Evolutionary conservation across 2,888 invertebrate genomes (phyloP).

Genomic region (Nomada flava): DNA sequence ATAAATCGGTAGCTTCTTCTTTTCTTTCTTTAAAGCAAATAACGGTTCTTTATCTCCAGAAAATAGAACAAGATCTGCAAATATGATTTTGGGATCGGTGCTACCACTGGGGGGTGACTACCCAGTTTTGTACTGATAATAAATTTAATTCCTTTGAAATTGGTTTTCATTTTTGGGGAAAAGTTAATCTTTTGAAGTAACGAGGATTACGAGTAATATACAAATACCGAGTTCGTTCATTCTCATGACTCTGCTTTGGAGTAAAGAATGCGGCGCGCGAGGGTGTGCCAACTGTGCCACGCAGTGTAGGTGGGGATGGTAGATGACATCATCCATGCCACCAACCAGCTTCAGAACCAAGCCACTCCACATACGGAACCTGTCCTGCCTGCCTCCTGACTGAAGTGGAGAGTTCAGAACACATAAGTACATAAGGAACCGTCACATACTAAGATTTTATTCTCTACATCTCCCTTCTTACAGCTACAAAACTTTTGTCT

Average conservation of each 20-base stretch:
- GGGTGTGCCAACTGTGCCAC: slow-evolving; percentile 84
- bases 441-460: slow-evolving; percentile 81
- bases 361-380: slow-evolving; percentile 84
- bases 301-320: slow-evolving; percentile 84
- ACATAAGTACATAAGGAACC: slow-evolving; percentile 84
- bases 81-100: slow-evolving; percentile 52
- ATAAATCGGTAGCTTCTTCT: slow-evolving; percentile 57
- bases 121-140: slow-evolving; percentile 35
- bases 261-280: slow-evolving; percentile 84
- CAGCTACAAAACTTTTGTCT: slow-evolving; percentile 73
- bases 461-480: slow-evolving; percentile 77
- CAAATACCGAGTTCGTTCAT: slow-evolving; percentile 85
- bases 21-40: slow-evolving; percentile 38
- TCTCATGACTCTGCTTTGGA: slow-evolving; percentile 85
- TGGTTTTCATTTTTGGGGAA: slow-evolving; percentile 73
- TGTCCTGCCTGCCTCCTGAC: slow-evolving; percentile 84
- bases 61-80: slow-evolving; percentile 56
- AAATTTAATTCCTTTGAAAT: slow-evolving; percentile 56
- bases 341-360: slow-evolving; percentile 83
- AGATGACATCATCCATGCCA: slow-evolving; percentile 84
- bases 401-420: slow-evolving; percentile 84
- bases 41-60: slow-evolving; percentile 56
- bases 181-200: slow-evolving; percentile 82
- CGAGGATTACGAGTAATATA: slow-evolving; percentile 84
- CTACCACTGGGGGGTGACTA: slow-evolving; percentile 53